Evolutionary conservation across 2,888 invertebrate species (phyloP), one percentile per base, ranked within the genome.

Genomic region (Pogonocherus hispidulus): DNA sequence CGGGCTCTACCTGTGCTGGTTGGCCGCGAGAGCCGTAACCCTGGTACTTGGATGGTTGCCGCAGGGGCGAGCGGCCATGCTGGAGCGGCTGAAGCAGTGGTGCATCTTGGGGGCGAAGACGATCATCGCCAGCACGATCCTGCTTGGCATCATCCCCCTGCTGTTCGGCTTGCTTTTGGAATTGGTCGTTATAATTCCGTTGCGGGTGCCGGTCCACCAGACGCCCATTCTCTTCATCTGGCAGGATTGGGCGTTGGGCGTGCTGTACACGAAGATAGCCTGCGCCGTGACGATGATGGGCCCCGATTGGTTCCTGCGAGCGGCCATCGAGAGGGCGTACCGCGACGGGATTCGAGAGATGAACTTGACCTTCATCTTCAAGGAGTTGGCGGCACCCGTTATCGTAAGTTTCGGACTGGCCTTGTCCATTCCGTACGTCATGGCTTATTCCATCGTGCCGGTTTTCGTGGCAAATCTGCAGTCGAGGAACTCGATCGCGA

Each of bases 241-340:
- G 94, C 95, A 98, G 78, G 98, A 99, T 86, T 99, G 99, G 99
- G 98, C 98, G 0, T 87, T 99, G 22, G 98, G 99, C 20, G 97
- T 99, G 9, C 88, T 99, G 0, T 98, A 99, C 84, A 97, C 98
- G 1, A 99, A 99, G 88, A 98, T 99, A 65, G 94, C 97, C 14
- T 96, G 97, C 81, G 99, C 98, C 0, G 88, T 98, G 20, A 96
- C 96, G 0, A 94, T 99, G 92, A 98, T 99, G 97, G 98, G 98
- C 0, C 98, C 98, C 5, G 98, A 98, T 87, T 97, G 98, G 94
- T 92, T 93, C 84, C 87, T 99, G 79, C 92, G 97, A 63, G 89
- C 94, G 2, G 95, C 96, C 0, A 93, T 99, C 54, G 99, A 99
- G 83, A 91, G 94, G 79, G 94, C 97, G 0, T 98, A 98, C 83